A percentile compares a stretch with the other conserved stretches of the same genome.
phyloP scores from a whole-genome alignment of 64 coral and sea anemone genomes.

The Dendronephthya gigantea region DNA sequence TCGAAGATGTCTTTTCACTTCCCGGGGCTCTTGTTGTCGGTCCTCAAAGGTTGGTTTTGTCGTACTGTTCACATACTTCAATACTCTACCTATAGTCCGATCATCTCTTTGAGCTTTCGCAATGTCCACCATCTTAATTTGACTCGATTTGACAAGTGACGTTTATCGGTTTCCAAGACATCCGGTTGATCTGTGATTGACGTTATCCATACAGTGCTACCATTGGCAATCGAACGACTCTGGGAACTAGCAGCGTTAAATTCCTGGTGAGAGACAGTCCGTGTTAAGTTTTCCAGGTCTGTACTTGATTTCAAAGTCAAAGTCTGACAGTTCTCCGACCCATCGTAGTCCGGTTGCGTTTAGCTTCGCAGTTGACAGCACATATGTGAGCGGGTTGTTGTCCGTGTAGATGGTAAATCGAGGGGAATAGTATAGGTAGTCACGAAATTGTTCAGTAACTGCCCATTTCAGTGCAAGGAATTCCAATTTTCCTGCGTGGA shows the following conservation, averaged over 20 bases:
- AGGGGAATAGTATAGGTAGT: constrained; percentile 30
- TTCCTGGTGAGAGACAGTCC: background rate
- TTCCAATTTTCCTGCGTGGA: constrained; percentile 34
- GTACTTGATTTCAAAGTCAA: constrained; percentile 36
- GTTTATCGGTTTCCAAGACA: constrained; percentile 5
- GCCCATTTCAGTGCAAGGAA: constrained; percentile 40
- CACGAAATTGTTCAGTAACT: constrained; percentile 35
- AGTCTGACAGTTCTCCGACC: constrained; percentile 37
- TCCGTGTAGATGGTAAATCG: constrained; percentile 23
- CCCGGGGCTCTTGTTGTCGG: constrained; percentile 13
- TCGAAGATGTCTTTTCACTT: constrained; percentile 20
- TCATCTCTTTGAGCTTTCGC: constrained; percentile 11
- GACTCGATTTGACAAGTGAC: background rate
- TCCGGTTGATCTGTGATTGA: constrained; percentile 18
- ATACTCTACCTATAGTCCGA: background rate
- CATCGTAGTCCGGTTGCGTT: constrained; percentile 29
- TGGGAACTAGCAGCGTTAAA: background rate
- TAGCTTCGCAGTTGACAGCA: constrained; percentile 28
- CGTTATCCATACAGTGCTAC: background rate
- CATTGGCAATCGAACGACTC: background rate
- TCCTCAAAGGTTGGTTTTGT: constrained; percentile 18
- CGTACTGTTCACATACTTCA: background rate
- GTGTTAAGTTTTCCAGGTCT: constrained; percentile 24
- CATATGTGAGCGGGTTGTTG: constrained; percentile 37
- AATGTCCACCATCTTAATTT: constrained; percentile 15